Evolutionary conservation across 2,113 vertebrate genomes (phyloP).

Genomic region (Daboia siamensis): DNA sequence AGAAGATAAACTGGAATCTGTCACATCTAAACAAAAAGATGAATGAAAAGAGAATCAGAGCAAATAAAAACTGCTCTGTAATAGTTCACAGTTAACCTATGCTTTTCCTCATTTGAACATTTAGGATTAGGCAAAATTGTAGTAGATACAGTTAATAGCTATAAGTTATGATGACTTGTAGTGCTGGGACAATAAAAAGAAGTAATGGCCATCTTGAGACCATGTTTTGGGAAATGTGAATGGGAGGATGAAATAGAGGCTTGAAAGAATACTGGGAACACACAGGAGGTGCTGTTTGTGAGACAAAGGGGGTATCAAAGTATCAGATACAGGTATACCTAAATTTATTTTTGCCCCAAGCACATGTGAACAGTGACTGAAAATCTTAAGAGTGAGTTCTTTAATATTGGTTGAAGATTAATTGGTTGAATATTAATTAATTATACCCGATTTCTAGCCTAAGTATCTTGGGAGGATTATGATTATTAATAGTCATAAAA

Average conservation of each 20-base stretch:
- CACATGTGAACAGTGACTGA: background rate
- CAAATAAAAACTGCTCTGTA: background rate
- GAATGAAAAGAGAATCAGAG: background rate
- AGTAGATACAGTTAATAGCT: background rate
- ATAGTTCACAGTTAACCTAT: background rate
- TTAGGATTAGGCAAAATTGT: background rate
- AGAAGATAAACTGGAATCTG: background rate
- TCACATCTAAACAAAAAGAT: background rate
- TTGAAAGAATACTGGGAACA: background rate
- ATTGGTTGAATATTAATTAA: background rate
- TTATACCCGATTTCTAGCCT: background rate
- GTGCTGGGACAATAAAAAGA: background rate
- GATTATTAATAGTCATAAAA: background rate
- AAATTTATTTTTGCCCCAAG: background rate
- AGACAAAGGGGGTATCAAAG: background rate
- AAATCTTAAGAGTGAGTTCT: background rate
- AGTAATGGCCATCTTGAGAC: background rate
- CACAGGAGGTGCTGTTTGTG: background rate
- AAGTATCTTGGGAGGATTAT: background rate
- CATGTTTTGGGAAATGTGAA: background rate
- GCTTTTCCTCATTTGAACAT: background rate
- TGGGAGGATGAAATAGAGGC: background rate
- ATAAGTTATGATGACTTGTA: background rate
- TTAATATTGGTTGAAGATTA: background rate
- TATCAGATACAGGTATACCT: background rate